Conservation (phyloP, 2,888 invertebrate species). For the Nowickia ferox region DNA sequence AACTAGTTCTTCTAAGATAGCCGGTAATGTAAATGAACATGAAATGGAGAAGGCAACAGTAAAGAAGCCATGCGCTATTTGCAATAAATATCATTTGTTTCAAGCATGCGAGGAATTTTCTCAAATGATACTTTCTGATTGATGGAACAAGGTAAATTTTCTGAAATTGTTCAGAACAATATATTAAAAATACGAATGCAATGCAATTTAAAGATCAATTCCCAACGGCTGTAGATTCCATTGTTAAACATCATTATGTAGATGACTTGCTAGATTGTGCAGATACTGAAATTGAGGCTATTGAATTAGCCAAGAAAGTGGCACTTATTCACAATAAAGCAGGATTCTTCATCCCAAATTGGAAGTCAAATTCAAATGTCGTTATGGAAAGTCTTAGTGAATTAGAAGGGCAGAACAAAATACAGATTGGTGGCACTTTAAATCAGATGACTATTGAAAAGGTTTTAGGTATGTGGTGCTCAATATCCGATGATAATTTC, state of each 20-base stretch:
- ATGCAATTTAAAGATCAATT: not conserved
- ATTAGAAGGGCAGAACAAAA: not conserved
- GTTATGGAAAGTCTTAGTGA: not conserved
- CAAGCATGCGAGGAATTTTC: too few species aligned
- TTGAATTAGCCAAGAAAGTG: not conserved
- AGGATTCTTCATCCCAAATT: constrained; percentile 3
- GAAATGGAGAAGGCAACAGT: too few species aligned
- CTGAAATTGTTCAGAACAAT: not conserved
- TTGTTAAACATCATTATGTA: not conserved
- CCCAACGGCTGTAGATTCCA: not conserved
- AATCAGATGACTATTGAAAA: constrained; percentile 6
- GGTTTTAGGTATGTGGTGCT: constrained; percentile 20
- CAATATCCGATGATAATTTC: not conserved
- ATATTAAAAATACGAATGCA: not conserved
- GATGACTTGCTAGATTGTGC: not conserved
- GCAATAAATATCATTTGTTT: too few species aligned
- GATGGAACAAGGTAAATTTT: not conserved
- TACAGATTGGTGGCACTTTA: not conserved
- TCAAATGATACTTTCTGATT: not conserved
- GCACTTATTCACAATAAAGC: not conserved
- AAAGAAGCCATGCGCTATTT: too few species aligned
- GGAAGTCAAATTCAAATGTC: constrained; percentile 7
- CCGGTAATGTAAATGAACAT: too few species aligned
- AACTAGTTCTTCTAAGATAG: too few species aligned
- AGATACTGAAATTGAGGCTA: not conserved